These are phyloP conservation scores for Chrysina gloriosa DNA, from an alignment of 2,888 invertebrate genomes.

Conservation along the genomic window DNA sequence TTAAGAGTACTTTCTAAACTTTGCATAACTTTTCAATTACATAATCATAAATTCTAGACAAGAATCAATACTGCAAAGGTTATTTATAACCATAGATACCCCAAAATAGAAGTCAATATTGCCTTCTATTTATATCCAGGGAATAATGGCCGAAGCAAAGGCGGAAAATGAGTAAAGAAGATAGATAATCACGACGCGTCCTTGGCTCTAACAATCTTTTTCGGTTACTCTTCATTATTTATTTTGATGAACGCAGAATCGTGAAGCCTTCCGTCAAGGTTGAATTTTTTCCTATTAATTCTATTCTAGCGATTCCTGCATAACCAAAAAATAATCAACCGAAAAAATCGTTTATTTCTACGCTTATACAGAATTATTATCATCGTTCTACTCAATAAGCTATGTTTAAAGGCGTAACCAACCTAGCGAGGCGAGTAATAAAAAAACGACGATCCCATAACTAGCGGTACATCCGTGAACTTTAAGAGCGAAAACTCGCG, in stretches of 20 bases:
- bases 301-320: neutral
- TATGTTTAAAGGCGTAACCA: constrained; percentile 29
- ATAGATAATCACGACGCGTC: neutral
- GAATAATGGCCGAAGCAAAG: neutral
- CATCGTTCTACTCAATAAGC: neutral
- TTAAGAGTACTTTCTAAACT: neutral
- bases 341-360: no score
- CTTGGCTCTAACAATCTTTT: neutral
- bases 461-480: constrained; percentile 26
- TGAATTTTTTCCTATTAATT: no score
- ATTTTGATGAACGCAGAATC: neutral
- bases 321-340: no score
- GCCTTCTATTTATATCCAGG: neutral
- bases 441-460: constrained; percentile 21
- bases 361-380: neutral
- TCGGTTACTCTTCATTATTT: neutral
- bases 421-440: neutral
- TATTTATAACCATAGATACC: neutral
- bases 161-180: neutral
- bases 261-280: neutral
- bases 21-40: neutral
- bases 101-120: neutral
- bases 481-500: constrained; percentile 25
- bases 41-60: neutral
- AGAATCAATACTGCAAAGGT: neutral